Conservation (phyloP, 1,140 invertebrate genomes). For the Leptinotarsa undecemlineata region DNA sequence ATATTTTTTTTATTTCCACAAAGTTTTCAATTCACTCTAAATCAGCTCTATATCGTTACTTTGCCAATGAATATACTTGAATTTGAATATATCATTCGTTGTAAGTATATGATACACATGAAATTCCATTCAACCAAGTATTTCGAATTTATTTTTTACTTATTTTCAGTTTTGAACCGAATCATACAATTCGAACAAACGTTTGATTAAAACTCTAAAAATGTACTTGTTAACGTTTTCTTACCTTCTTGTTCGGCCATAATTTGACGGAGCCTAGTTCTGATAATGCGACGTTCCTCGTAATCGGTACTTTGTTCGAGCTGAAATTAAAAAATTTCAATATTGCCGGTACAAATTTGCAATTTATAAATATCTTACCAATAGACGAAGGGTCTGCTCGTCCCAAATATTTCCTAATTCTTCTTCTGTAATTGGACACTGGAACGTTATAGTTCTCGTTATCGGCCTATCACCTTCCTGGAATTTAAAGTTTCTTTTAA, state of each 20-base stretch:
- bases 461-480: constrained; percentile 51
- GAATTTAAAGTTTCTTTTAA: neutral
- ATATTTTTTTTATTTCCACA: too few species aligned
- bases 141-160: too few species aligned
- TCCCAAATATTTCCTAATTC: constrained; percentile 75
- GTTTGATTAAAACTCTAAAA: too few species aligned
- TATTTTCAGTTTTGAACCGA: too few species aligned
- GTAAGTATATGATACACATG: too few species aligned
- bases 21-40: too few species aligned
- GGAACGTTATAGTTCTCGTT: constrained; percentile 47
- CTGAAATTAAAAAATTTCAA: constrained; percentile 58
- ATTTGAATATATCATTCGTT: too few species aligned
- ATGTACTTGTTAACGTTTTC: neutral
- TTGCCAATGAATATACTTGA: too few species aligned
- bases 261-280: constrained; percentile 73
- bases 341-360: neutral
- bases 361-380: constrained; percentile 60
- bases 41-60: too few species aligned
- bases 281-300: constrained; percentile 80
- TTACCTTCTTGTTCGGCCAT: constrained; percentile 80
- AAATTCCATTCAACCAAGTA: too few species aligned
- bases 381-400: constrained; percentile 69
- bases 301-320: constrained; percentile 83
- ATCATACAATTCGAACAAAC: too few species aligned
- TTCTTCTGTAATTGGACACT: constrained; percentile 53